Conservation (phyloP, 2,888 invertebrate genomes). For the Sclerodermus sp. region DNA sequence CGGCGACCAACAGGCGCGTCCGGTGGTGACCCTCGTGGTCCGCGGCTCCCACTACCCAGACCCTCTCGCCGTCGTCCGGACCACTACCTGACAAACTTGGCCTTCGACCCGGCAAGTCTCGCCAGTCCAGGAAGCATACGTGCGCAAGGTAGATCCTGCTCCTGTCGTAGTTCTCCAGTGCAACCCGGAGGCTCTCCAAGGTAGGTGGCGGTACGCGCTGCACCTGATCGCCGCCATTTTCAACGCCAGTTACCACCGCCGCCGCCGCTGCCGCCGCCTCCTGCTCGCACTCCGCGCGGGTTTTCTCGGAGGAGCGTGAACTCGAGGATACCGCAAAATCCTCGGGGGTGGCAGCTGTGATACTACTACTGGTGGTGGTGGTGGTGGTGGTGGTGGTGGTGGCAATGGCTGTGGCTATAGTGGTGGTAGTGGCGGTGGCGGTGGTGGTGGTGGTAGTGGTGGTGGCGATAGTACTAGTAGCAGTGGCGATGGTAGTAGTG, state of each 20-base stretch:
- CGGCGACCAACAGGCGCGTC: slow-evolving; percentile 58
- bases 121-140: slow-evolving; percentile 56
- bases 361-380: slow-evolving; percentile 28
- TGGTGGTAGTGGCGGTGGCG: no score
- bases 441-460: no score
- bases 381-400: no score
- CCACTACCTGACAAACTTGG: neutral
- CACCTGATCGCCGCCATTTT: neutral
- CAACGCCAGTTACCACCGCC: no score
- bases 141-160: slow-evolving; percentile 56
- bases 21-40: slow-evolving; percentile 58
- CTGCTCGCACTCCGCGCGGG: slow-evolving; percentile 30
- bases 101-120: slow-evolving; percentile 51
- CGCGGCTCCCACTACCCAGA: slow-evolving; percentile 58
- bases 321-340: slow-evolving; percentile 9
- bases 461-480: no score
- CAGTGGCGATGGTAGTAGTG: no score
- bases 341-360: slow-evolving; percentile 12
- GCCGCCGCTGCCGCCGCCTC: no score
- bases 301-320: slow-evolving; percentile 23
- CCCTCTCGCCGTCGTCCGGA: slow-evolving; percentile 31
- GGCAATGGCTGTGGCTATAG: no score
- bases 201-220: neutral
- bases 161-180: slow-evolving; percentile 49
- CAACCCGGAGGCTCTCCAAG: slow-evolving; percentile 31